A percentile compares a stretch with the other conserved stretches of the same genome.
Conservation (phyloP, 2,888 invertebrate genomes). For the Phlogophora meticulosa region DNA sequence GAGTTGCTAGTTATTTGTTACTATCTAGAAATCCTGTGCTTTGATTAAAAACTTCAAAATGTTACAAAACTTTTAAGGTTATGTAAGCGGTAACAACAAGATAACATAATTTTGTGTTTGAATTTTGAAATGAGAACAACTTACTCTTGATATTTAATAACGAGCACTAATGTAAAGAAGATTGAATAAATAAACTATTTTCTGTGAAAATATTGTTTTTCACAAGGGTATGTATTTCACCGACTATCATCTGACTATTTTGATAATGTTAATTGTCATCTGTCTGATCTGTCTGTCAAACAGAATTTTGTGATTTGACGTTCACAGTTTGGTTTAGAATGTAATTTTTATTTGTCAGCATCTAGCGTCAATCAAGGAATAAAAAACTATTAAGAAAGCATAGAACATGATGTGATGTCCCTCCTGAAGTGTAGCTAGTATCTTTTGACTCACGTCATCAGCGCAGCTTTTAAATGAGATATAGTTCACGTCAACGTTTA, state of each 20-base stretch:
- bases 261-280: not conserved
- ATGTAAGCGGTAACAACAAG: constrained; percentile 56
- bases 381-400: no score
- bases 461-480: no score
- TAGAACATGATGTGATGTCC: no score
- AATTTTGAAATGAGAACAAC: not conserved
- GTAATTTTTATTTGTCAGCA: not conserved
- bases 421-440: no score
- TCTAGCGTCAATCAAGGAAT: no score
- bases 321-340: not conserved
- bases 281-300: not conserved
- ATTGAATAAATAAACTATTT: not conserved
- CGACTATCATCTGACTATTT: constrained; percentile 10
- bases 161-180: not conserved
- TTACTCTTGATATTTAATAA: constrained; percentile 37
- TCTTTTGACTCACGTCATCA: no score
- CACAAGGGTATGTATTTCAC: no score
- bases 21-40: not conserved
- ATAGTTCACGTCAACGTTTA: no score
- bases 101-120: not conserved
- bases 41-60: not conserved
- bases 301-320: constrained; percentile 6
- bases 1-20: not conserved
- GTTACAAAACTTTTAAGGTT: constrained; percentile 51
- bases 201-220: constrained; percentile 3